Evolutionary conservation across 2,888 invertebrate species (phyloP).

Genomic region (Ormyrus nitidulus): DNA sequence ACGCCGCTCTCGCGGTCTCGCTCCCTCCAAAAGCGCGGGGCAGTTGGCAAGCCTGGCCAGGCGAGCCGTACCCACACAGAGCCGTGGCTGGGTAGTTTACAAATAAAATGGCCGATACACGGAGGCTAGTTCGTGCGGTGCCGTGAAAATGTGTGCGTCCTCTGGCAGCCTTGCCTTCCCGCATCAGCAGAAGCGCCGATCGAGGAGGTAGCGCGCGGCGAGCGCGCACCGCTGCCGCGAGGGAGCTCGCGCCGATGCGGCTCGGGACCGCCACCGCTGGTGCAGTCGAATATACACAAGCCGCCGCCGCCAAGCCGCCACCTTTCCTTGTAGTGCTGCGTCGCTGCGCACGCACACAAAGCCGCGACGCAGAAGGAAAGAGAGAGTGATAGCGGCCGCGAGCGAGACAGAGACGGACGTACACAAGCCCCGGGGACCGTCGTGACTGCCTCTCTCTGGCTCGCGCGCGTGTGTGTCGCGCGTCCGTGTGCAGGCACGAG

Average conservation of each 20-base stretch:
- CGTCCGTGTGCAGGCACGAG: slow-evolving; percentile 1
- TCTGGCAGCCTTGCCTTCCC: background rate
- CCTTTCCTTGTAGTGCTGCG: slow-evolving; percentile 27
- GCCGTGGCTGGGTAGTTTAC: slow-evolving; percentile 74
- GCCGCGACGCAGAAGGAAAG: slow-evolving; percentile 15
- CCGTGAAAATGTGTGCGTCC: slow-evolving; percentile 39
- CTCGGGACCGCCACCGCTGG: background rate
- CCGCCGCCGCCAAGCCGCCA: slow-evolving; percentile 11
- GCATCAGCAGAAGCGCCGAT: slow-evolving; percentile 8
- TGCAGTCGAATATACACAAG: background rate
- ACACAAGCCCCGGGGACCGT: too few species aligned
- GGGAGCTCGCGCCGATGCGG: background rate
- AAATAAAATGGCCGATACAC: slow-evolving; percentile 74
- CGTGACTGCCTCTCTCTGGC: background rate
- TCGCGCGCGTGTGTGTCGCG: background rate
- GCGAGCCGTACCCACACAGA: slow-evolving; percentile 17
- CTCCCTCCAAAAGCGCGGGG: background rate
- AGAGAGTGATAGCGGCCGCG: slow-evolving; percentile 11
- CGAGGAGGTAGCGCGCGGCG: background rate
- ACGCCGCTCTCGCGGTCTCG: background rate
- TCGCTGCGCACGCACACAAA: slow-evolving; percentile 31
- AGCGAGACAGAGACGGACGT: background rate
- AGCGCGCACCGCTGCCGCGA: background rate
- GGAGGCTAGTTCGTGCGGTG: slow-evolving; percentile 45
- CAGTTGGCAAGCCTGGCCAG: too few species aligned